A percentile compares a stretch with the other conserved stretches of the same genome.
Conservation (phyloP, 1,140 invertebrate genomes). For the Palaemon carinicauda region DNA sequence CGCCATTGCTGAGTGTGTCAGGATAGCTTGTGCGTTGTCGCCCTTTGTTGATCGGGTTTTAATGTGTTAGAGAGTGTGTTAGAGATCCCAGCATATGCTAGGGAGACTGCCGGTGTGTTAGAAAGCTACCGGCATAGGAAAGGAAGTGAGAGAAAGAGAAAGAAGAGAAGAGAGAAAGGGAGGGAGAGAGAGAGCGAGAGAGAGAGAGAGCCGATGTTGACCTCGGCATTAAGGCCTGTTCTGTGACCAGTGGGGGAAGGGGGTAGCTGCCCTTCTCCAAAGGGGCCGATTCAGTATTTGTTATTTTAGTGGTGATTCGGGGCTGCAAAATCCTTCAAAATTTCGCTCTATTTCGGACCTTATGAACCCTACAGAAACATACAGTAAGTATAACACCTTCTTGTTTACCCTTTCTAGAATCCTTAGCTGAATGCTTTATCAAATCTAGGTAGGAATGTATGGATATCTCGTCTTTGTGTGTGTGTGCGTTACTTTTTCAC, state of each 20-base stretch:
- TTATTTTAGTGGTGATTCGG: slow-evolving; percentile 38
- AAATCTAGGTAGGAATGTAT: not conserved
- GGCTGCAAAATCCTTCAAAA: slow-evolving; percentile 56
- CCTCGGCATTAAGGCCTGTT: slow-evolving; percentile 46
- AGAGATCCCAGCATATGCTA: not conserved
- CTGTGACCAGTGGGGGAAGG: slow-evolving; percentile 23
- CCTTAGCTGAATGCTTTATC: not conserved
- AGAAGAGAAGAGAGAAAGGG: too few species aligned
- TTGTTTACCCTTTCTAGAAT: not conserved
- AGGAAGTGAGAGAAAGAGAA: not conserved
- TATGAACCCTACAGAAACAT: slow-evolving; percentile 60
- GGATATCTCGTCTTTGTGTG: too few species aligned
- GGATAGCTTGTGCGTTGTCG: slow-evolving; percentile 30
- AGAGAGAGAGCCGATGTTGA: slow-evolving; percentile 43
- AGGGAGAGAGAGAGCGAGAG: too few species aligned
- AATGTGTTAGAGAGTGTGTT: slow-evolving; percentile 42
- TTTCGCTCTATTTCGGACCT: slow-evolving; percentile 60
- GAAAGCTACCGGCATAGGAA: not conserved
- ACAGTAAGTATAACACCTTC: slow-evolving; percentile 55
- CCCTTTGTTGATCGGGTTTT: slow-evolving; percentile 22
- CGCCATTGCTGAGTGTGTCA: slow-evolving; percentile 45
- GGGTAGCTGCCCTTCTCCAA: slow-evolving; percentile 5
- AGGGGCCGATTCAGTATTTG: slow-evolving; percentile 26
- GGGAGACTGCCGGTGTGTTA: not conserved
- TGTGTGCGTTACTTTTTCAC: too few species aligned